Conservation (phyloP, 1,140 invertebrate genomes). For the Nasonia vitripennis region DNA sequence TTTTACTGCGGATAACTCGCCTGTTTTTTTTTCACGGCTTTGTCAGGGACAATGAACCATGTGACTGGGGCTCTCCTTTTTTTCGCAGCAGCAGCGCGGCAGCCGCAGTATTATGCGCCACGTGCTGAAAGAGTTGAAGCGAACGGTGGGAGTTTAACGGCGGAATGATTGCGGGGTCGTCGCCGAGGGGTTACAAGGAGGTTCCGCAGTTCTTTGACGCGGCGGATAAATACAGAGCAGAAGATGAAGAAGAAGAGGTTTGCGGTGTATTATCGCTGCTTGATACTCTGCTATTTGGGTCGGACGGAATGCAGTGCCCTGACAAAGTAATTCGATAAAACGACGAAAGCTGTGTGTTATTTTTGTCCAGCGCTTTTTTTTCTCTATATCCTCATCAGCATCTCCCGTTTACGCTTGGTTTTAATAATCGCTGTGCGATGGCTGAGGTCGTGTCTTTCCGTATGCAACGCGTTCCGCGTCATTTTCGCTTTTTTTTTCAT, state of each 20-base stretch:
- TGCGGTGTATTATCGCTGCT: not conserved
- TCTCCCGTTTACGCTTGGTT: slow-evolving; percentile 1
- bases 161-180: not conserved
- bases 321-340: not conserved
- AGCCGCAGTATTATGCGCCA: not conserved
- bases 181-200: not conserved
- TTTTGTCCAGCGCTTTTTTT: slow-evolving; percentile 42
- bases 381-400: slow-evolving; percentile 22
- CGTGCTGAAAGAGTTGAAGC: not conserved
- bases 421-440: slow-evolving; percentile 8
- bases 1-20: not conserved
- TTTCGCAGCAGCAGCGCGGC: not conserved
- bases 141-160: slow-evolving; percentile 9
- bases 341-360: not conserved
- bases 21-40: not conserved
- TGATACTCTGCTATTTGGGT: not conserved
- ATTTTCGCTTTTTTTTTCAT: not conserved
- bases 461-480: not conserved
- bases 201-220: not conserved
- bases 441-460: not conserved
- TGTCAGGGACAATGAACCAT: slow-evolving; percentile 7
- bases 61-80: not conserved
- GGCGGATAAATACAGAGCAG: not conserved
- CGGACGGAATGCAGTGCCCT: not conserved
- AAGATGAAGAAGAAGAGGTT: not conserved